Evolutionary conservation across 2,797 vertebrate species (phyloP).

Genomic region (Todus mexicanus): DNA sequence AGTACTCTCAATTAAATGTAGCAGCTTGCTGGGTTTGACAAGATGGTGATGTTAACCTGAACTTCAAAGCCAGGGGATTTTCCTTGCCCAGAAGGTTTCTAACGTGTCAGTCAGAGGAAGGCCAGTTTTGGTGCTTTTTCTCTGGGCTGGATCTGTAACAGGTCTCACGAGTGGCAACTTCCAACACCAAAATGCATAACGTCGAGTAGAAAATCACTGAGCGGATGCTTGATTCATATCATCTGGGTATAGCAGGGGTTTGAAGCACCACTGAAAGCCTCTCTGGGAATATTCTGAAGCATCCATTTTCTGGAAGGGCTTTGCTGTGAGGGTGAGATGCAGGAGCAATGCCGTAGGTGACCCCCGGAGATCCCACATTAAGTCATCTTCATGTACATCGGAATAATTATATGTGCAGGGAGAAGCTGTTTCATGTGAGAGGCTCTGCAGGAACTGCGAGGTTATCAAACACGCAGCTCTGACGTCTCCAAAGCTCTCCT

Average conservation of each 20-base stretch:
- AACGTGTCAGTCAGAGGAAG: not conserved
- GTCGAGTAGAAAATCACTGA: not conserved
- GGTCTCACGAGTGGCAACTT: not conserved
- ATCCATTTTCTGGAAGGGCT: not conserved
- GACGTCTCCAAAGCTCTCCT: not conserved
- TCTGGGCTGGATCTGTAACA: not conserved
- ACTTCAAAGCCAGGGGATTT: not conserved
- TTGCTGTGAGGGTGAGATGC: not conserved
- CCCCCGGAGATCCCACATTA: not conserved
- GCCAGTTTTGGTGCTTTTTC: not conserved
- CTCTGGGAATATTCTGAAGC: not conserved
- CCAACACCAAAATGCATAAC: not conserved
- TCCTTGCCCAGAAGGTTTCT: not conserved
- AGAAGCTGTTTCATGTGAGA: not conserved
- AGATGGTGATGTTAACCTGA: not conserved
- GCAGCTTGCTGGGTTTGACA: not conserved
- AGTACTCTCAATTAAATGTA: not conserved
- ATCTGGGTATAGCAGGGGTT: not conserved
- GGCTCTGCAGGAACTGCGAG: not conserved
- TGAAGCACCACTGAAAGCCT: not conserved
- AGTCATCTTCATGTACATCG: not conserved
- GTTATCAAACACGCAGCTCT: not conserved
- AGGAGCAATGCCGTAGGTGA: not conserved
- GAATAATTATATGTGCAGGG: not conserved
- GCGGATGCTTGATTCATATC: fast-evolving